Evolutionary conservation across 2,888 invertebrate genomes (phyloP), one percentile per base, ranked within the genome.

Genomic region (Coremacera marginata): DNA sequence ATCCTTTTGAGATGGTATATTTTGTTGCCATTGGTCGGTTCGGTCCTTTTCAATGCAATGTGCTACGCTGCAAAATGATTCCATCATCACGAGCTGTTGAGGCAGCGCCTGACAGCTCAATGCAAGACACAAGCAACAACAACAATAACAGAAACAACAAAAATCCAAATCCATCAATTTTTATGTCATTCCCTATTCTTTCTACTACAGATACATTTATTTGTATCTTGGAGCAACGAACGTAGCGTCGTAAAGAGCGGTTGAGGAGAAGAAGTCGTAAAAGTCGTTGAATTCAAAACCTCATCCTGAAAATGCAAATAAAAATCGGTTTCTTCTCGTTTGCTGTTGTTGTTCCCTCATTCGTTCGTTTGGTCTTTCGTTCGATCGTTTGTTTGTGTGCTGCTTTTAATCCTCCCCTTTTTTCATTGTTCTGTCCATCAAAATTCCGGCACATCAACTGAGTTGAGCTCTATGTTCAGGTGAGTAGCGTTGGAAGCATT

Each of bases 401-500:
- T 65, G 68, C 81, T 77, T 83, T 75, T 83, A 83, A 86, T 88
- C 89, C 89, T 87, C 89, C 88, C 89, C 88, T 88, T 89, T 89
- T 87, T 83, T 83, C 86, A 88, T 88, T 88, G 88, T 89, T 88
- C 88, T 88, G 88, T 86, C 87, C 86, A 86, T 88, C 89, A 88
- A 87, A 31, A 55, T 34, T 37, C 49, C 16, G 31, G 25, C 63
- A 16, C 65, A 31, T 51, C 49, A 70, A 19, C 60, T 62, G 72
- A 60, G 22, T 49, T 44, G 62, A 22, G 52, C 44, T 37, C 19
- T 22, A 1, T 16, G 49, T 51, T 49, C 25, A 37, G 68, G n/a
- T 44, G 68, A 19, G 44, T 68, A 2, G 68, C 22, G 14, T n/a
- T 44, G 60, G 60, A 22, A 60, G 52, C 63, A 31, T 51, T 65